These are phyloP conservation scores for Gisinianus flammeolus DNA, from an alignment of 2,888 invertebrate species.

Conservation along the genomic window DNA sequence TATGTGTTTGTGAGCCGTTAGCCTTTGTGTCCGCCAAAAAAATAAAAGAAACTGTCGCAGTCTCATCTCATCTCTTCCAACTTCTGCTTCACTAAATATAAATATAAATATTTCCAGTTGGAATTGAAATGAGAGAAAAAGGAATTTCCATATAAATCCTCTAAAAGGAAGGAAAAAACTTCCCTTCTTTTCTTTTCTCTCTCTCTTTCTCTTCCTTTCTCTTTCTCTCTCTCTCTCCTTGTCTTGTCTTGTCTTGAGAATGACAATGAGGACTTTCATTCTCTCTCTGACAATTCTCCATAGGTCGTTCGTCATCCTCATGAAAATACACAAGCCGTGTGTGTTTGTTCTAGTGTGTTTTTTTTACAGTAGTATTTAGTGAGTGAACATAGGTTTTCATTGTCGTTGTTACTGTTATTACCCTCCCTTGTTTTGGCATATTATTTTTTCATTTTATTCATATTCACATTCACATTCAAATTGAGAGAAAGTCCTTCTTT, in stretches of 20 bases:
- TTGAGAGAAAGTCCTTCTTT: no score
- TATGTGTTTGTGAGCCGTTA: neutral
- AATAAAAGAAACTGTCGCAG: slow-evolving; percentile 27
- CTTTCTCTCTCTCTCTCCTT: neutral
- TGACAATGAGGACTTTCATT: neutral
- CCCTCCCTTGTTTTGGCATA: no score
- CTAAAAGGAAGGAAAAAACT: neutral
- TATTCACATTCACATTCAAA: no score
- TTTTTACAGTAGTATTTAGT: no score
- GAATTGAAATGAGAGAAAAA: neutral
- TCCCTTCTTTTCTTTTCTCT: slow-evolving; percentile 1
- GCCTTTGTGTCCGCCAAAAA: slow-evolving; percentile 11
- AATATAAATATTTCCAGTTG: neutral
- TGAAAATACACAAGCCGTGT: neutral
- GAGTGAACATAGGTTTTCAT: neutral
- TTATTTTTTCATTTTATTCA: no score
- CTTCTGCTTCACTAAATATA: slow-evolving; percentile 12
- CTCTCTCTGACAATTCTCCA: neutral
- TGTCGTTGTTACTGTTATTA: no score
- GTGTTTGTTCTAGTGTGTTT: neutral
- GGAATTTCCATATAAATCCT: slow-evolving; percentile 23
- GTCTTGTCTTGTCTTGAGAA: neutral
- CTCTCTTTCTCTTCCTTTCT: neutral
- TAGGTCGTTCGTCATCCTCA: neutral
- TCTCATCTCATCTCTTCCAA: neutral